Evolutionary conservation across 1,140 invertebrate genomes (phyloP), one percentile per base, ranked within the genome.

Genomic region (Periplaneta americana): DNA sequence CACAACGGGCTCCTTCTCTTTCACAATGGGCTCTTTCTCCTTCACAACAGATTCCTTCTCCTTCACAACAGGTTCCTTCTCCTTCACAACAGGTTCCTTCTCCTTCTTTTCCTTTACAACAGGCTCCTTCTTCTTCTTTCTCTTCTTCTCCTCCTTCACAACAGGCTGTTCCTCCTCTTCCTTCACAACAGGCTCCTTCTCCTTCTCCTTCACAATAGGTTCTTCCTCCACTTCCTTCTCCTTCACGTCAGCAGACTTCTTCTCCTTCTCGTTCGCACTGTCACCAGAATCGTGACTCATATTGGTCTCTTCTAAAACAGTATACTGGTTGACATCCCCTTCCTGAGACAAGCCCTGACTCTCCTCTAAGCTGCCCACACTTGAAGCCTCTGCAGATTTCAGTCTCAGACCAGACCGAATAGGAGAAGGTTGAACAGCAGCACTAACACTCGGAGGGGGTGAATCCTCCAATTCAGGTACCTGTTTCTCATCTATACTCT

Each of bases 381-480:
- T 66, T 66, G 48, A 66, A n/a, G 28, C 48, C 22, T 57, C 78
- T 28, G 18, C 83, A 82, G 82, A 84, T 83, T 84, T 85, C 84
- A 28, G 83, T 83, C 83, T 83, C 82, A 86, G 74, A 37, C 83
- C 84, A 10, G 84, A 84, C 35, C 80, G 82, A 77, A 84, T 85
- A 80, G 84, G 81, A 57, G 83, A 80, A 2, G 75, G 33, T 31
- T 9, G 34, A n/a, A 81, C 74, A 75, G 80, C 74, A 75, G 80
- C 81, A 75, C 83, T 78, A 18, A 84, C 75, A 57, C 76, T 83
- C 35, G 85, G 85, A n/a, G 86, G 85, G 22, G 84, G 84, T 31
- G 87, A 83, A n/a, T 85, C 84, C 78, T 87, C 87, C 74, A 87
- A 81, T 81, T 87, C 87, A 66, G 86, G 86, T 35, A 88, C 85